Conservation (phyloP, 2,113 vertebrate species). For the Entelurus aequoreus region DNA sequence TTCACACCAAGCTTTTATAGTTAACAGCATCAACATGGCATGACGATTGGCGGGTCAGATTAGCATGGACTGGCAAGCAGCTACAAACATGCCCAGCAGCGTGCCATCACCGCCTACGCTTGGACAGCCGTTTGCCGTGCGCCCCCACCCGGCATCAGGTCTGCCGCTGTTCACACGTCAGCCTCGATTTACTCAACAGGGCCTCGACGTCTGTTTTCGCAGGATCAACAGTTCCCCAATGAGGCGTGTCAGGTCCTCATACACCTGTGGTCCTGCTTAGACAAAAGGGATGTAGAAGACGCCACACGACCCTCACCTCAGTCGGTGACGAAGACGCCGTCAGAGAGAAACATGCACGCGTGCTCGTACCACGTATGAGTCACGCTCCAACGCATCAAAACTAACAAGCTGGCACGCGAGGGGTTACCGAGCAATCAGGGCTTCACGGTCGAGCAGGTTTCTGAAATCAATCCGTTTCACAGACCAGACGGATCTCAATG, state of each 20-base stretch:
- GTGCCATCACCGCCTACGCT: slow-evolving; percentile 40
- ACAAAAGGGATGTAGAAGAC: slow-evolving; percentile 1
- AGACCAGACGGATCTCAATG: slow-evolving; percentile 80
- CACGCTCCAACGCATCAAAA: slow-evolving; percentile 21
- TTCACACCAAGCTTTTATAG: slow-evolving; percentile 13
- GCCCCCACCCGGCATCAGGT: slow-evolving; percentile 34
- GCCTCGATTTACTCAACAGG: slow-evolving; percentile 35
- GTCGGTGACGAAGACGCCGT: slow-evolving; percentile 20
- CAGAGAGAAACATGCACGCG: slow-evolving; percentile 33
- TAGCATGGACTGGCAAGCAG: slow-evolving; percentile 56
- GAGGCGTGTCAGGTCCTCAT: not conserved
- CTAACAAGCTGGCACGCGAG: slow-evolving; percentile 41
- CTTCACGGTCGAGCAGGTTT: slow-evolving; percentile 59
- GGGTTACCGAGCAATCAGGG: slow-evolving; percentile 42
- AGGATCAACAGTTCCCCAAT: not conserved
- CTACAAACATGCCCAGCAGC: slow-evolving; percentile 51
- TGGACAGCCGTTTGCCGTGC: slow-evolving; percentile 33
- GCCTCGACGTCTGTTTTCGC: slow-evolving; percentile 27
- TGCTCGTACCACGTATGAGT: slow-evolving; percentile 2
- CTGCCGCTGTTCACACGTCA: slow-evolving; percentile 45
- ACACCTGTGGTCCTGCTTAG: slow-evolving; percentile 27
- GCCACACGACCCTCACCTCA: slow-evolving; percentile 6
- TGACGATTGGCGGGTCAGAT: slow-evolving; percentile 51
- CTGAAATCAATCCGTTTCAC: slow-evolving; percentile 68
- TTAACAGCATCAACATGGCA: slow-evolving; percentile 13